These are phyloP conservation scores for Zaprionus lachaisei DNA, from an alignment of 1,140 invertebrate species.

Conservation along the genomic window DNA sequence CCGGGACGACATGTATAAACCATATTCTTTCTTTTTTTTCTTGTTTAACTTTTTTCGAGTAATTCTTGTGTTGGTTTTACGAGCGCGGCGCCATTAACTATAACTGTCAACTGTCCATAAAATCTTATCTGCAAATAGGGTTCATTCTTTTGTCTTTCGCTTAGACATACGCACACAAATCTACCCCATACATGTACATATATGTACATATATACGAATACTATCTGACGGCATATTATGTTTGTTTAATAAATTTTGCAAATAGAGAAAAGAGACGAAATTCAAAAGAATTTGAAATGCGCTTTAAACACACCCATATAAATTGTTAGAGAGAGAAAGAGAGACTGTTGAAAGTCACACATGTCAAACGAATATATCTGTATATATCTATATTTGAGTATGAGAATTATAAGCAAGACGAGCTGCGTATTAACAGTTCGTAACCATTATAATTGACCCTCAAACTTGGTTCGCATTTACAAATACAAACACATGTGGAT, in stretches of 20 bases:
- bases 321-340: background rate
- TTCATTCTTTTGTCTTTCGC: constrained; percentile 39
- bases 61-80: constrained; percentile 58
- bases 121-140: constrained; percentile 67
- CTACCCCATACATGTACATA: background rate
- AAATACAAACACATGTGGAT: constrained; percentile 22
- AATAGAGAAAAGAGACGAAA: constrained; percentile 19
- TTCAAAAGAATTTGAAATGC: constrained; percentile 31
- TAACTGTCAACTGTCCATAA: constrained; percentile 75
- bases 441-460: constrained; percentile 75
- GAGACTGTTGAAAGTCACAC: background rate
- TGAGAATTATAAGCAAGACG: constrained; percentile 22
- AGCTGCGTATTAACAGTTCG: constrained; percentile 45
- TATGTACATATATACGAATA: background rate
- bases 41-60: constrained; percentile 50
- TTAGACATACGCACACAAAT: background rate
- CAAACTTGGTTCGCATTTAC: constrained; percentile 50
- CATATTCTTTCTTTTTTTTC: constrained; percentile 40
- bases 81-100: constrained; percentile 72
- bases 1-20: constrained; percentile 33
- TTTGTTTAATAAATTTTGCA: constrained; percentile 44
- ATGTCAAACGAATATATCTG: background rate
- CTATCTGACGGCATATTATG: constrained; percentile 17
- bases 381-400: constrained; percentile 5
- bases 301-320: constrained; percentile 38